Base-by-base conservation (phyloP, 1,140 invertebrate genomes). In the Psilanteris sp. region DNA sequence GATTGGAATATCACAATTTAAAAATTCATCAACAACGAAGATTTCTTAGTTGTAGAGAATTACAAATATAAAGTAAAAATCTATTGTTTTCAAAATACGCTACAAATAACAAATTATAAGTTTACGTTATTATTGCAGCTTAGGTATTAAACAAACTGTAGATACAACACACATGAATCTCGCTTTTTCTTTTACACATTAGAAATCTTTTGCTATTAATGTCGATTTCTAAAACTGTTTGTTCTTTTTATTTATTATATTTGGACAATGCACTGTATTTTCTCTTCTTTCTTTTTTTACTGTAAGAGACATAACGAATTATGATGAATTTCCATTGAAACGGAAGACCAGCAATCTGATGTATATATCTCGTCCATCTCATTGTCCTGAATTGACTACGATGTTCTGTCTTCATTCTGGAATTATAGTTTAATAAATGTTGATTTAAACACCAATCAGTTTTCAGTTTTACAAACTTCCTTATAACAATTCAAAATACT, bases 341-440 rank as follows among this genome's bases (percentile, higher is more conserved):
- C 46, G 59, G 66, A 77, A 77, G 66, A 77, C 59, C 59, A 26
- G 44, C 14, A 31, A 66, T 6, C 34, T 44, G 50, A 59, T 8
- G 15, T 16, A 11, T n/a, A n/a, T 29, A 34, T 70, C 27, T 37
- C 4, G 27, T 61, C 67, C 74, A 39, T 48, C 46, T 61, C 54
- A 34, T 18, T 46, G 54, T 61, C 66, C 61, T 48, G 22, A 52
- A 48, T 64, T 62, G 61, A 59, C 31, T 54, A 75, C 31, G 70
- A 68, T 66, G 66, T 71, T 68, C 20, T 68, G 29, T 68, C 61
- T 71, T 72, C 59, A 26, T 55, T 67, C 74, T 77, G 74, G 43
- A 77, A 77, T 77, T 67, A 77, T 34, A 77, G 46, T 77, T 64
- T 0, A 67, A 71, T 64, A 8, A 64, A 13, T 66, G 55, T 48